Conservation (phyloP, 2,113 vertebrate genomes). For the Rattus norvegicus region DNA sequence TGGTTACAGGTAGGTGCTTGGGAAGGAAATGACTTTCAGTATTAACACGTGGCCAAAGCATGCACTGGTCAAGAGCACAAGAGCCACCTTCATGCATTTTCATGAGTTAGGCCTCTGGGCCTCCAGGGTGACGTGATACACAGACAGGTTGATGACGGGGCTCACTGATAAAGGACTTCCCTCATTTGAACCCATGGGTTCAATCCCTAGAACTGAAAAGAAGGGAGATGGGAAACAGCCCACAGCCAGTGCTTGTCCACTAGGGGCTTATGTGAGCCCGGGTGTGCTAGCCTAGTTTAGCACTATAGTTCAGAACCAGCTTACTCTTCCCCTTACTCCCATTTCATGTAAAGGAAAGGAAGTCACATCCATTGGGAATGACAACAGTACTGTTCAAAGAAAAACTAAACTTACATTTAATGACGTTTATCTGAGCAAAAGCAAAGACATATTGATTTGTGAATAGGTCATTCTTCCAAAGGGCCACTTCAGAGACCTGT, state of each 20-base stretch:
- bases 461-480: not conserved
- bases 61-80: not conserved
- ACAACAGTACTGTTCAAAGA: conserved; percentile 8
- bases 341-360: conserved; percentile 21
- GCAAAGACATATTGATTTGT: not conserved
- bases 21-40: not conserved
- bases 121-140: not conserved
- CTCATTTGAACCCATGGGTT: not conserved
- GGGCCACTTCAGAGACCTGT: not conserved
- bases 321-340: not conserved
- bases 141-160: too few species aligned
- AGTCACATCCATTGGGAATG: not conserved
- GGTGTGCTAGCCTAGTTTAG: not conserved
- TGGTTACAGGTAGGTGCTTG: not conserved
- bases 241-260: not conserved
- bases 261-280: not conserved
- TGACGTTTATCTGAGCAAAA: not conserved
- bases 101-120: conserved; percentile 30
- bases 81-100: not conserved
- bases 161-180: not conserved
- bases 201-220: too few species aligned
- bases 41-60: not conserved
- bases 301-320: not conserved
- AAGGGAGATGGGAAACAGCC: not conserved
- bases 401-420: conserved; percentile 15